Percentiles rank a stretch among this genome's conserved stretches.
Evolutionary conservation across 2,888 invertebrate species (phyloP).

Genomic region (Spialia ferax): DNA sequence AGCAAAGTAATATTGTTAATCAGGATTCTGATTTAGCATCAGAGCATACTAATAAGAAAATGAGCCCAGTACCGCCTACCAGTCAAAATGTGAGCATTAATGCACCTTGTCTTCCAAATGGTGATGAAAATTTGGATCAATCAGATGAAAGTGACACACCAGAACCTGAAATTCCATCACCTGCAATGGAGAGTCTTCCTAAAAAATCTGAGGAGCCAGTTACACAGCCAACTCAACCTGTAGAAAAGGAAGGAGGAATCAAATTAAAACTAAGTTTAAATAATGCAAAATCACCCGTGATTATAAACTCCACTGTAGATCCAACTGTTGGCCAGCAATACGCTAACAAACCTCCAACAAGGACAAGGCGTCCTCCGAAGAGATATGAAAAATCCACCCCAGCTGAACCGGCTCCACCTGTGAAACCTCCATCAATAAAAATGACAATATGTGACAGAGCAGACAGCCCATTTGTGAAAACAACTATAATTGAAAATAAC

Average conservation of each 20-base stretch:
- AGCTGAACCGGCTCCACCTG: constrained; percentile 51
- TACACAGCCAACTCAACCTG: constrained; percentile 49
- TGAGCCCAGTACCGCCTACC: constrained; percentile 50
- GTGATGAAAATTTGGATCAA: constrained; percentile 68
- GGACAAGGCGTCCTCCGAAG: constrained; percentile 75
- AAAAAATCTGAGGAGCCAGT: constrained; percentile 56
- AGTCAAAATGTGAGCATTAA: constrained; percentile 46
- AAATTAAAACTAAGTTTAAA: constrained; percentile 80
- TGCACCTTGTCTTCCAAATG: constrained; percentile 59
- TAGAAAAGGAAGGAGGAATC: constrained; percentile 76
- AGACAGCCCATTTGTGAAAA: constrained; percentile 80
- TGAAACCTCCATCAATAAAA: constrained; percentile 75
- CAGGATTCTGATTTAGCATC: constrained; percentile 64
- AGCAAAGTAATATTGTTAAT: constrained; percentile 56
- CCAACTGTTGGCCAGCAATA: constrained; percentile 74
- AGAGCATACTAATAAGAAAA: constrained; percentile 57
- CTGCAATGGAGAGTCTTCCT: constrained; percentile 49
- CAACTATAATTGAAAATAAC: constrained; percentile 75
- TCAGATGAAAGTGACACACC: constrained; percentile 73
- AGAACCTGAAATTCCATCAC: constrained; percentile 55
- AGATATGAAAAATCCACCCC: constrained; percentile 70
- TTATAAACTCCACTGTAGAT: constrained; percentile 83
- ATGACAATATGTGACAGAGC: constrained; percentile 84
- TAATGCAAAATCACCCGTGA: constrained; percentile 81
- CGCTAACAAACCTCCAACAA: constrained; percentile 70